Conservation (phyloP, 1,140 invertebrate species). For the Sycobia sp. region DNA sequence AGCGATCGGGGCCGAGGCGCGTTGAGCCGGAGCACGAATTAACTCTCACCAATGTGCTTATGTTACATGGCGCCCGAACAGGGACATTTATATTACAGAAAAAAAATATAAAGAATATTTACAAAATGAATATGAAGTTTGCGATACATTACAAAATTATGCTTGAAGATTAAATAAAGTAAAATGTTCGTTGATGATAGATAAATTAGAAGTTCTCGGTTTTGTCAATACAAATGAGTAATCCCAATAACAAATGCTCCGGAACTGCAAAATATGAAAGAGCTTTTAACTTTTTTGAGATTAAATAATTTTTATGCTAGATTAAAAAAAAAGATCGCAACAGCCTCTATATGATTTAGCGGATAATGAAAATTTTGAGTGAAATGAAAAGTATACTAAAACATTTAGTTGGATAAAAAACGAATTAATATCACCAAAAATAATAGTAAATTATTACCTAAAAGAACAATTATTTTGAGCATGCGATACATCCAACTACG, state of each 20-base stretch:
- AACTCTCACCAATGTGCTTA: no score
- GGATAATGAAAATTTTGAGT: slow-evolving; percentile 15
- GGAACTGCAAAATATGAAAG: background rate
- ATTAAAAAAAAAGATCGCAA: background rate
- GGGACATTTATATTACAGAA: slow-evolving; percentile 4
- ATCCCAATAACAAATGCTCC: slow-evolving; percentile 32
- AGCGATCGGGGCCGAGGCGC: no score
- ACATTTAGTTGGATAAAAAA: slow-evolving; percentile 8
- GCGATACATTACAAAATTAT: slow-evolving; percentile 27
- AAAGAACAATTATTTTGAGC: background rate
- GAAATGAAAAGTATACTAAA: background rate
- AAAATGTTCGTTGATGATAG: slow-evolving; percentile 33
- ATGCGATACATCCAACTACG: slow-evolving; percentile 38
- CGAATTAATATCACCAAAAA: background rate
- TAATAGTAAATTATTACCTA: background rate
- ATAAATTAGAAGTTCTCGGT: slow-evolving; percentile 38
- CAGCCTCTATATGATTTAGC: slow-evolving; percentile 5
- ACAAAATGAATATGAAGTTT: slow-evolving; percentile 10
- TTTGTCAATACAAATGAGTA: slow-evolving; percentile 42
- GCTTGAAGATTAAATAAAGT: slow-evolving; percentile 28
- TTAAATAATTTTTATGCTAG: background rate
- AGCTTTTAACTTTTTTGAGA: background rate
- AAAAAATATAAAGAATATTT: background rate
- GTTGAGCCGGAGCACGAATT: no score
- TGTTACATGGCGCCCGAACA: no score